Evolutionary conservation across 2,888 invertebrate genomes (phyloP).

Genomic region (Resseliella maxima): DNA sequence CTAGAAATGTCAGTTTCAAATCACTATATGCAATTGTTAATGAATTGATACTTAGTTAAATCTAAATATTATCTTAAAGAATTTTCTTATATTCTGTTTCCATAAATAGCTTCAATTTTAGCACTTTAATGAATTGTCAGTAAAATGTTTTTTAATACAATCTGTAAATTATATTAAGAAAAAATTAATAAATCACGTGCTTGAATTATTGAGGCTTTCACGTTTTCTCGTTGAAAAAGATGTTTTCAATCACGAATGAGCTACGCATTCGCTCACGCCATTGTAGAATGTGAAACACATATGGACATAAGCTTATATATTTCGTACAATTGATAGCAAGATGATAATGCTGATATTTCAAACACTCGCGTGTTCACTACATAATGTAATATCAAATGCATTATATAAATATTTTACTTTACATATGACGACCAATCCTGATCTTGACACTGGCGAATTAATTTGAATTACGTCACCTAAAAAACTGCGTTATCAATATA

Average conservation of each 20-base stretch:
- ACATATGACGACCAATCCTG: background rate
- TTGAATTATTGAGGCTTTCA: too few relatives aligned
- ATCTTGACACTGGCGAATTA: slow-evolving; percentile 3
- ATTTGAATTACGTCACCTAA: background rate
- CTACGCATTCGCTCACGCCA: slow-evolving; percentile 26
- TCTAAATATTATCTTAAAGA: too few relatives aligned
- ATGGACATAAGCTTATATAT: background rate
- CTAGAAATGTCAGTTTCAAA: too few relatives aligned
- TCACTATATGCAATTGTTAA: too few relatives aligned
- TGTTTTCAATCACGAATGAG: background rate
- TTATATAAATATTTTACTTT: slow-evolving; percentile 20
- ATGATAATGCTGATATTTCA: background rate
- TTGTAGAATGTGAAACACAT: background rate
- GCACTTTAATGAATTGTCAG: too few relatives aligned
- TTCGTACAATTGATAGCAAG: background rate
- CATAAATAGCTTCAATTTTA: too few relatives aligned
- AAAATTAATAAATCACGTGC: too few relatives aligned
- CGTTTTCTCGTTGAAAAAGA: too few relatives aligned
- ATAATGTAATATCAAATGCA: background rate
- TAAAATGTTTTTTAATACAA: too few relatives aligned
- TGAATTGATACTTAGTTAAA: too few relatives aligned
- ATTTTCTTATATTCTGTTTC: too few relatives aligned
- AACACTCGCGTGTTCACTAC: background rate
- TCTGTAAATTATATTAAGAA: too few relatives aligned
- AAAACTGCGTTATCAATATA: background rate